Conservation (phyloP, 2,888 invertebrate genomes). For the Harpagoxenus sublaevis region DNA sequence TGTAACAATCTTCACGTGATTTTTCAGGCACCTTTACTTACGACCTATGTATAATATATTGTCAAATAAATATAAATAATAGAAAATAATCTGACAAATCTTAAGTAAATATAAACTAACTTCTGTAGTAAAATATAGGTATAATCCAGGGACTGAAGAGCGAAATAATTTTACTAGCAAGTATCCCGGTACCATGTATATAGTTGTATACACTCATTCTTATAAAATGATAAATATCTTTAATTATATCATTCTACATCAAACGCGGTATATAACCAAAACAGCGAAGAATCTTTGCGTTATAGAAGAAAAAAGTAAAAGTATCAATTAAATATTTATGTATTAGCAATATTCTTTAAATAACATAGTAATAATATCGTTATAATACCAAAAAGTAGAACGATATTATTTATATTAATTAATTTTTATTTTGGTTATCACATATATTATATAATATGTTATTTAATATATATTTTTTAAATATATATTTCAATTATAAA, state of each 20-base stretch:
- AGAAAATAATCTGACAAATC: slow-evolving; percentile 56
- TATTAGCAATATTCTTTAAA: not conserved
- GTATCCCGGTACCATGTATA: not conserved
- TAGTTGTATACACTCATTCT: not conserved
- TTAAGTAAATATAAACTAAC: slow-evolving; percentile 41
- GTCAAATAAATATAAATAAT: slow-evolving; percentile 84
- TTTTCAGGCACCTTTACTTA: slow-evolving; percentile 84
- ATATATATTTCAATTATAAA: slow-evolving; percentile 7
- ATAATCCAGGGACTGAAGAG: slow-evolving; percentile 28
- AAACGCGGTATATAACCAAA: not conserved
- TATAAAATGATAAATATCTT: not conserved
- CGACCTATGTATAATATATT: slow-evolving; percentile 73
- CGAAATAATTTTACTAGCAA: not conserved
- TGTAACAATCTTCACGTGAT: slow-evolving; percentile 80
- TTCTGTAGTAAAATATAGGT: slow-evolving; percentile 29
- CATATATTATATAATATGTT: not conserved
- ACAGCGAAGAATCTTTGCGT: not conserved
- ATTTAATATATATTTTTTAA: not conserved
- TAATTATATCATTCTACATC: not conserved
- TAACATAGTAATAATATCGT: not conserved
- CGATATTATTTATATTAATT: not conserved
- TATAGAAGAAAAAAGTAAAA: not conserved
- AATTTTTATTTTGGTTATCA: not conserved
- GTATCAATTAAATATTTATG: slow-evolving; percentile 5
- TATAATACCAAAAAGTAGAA: not conserved